Base-by-base conservation (phyloP, 2,797 vertebrate genomes). In the Premnoplex brunnescens region DNA sequence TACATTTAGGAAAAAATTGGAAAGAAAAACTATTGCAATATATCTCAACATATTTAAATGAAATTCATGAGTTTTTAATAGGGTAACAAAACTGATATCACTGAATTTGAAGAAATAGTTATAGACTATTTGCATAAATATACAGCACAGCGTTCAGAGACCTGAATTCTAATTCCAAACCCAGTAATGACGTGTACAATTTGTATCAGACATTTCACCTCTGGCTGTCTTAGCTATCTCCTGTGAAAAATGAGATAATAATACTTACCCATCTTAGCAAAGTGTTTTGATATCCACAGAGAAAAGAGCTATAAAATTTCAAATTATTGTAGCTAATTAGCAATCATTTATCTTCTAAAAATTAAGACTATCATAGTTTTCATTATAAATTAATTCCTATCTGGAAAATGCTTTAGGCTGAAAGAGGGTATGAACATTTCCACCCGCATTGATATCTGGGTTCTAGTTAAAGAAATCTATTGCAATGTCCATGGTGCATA, bases 251-350 rank as follows among this genome's bases (percentile, higher is more conserved):
- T 87, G 85, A 89, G 88, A 89, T 96, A 94, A 91, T 95, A 88
- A 93, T 73, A 91, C 93, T 93, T 91, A 84, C 34, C 55, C 77
- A 60, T 95, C 85, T 91, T 66, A 93, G 79, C 4, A 1, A 95
- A 95, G 48, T 90, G 85, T 95, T 96, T 94, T 93, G 85, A 93
- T 93, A 93, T 87, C 91, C 93, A 91, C 14, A 93, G 94, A 94
- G 94, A 86, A 87, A 94, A 90, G 74, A 86, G 80, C 80, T 85
- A 37, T 91, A 86, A 94, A 43, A 87, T 81, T 91, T 95, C 80
- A 96, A 93, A 96, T 94, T 95, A 93, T 93, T 93, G 26, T 36
- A 88, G 85, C 82, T 97, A 96, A 97, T 95, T 95, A 97, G 62
- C 43, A 85, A 88, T 64, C 88, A 95, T 94, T 95, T 86, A 78